Conservation (phyloP, 2,888 invertebrate species). For the Cyclophora albipunctata region DNA sequence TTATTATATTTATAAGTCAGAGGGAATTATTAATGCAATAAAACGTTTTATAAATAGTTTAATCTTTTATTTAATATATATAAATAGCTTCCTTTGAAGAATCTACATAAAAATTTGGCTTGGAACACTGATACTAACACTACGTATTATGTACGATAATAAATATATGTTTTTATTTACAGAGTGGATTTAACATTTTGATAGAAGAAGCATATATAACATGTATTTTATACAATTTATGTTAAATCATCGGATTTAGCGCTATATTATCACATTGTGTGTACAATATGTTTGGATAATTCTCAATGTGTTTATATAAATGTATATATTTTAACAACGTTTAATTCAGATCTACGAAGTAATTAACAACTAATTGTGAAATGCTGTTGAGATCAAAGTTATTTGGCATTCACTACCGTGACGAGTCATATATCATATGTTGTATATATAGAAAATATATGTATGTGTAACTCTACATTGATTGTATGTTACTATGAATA, state of each 20-base stretch:
- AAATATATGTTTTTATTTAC: slow-evolving; percentile 2
- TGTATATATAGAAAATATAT: too few relatives aligned
- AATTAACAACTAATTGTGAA: slow-evolving; percentile 1
- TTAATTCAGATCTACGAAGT: neutral
- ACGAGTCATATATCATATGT: neutral
- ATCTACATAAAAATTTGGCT: slow-evolving; percentile 6
- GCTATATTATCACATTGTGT: too few relatives aligned
- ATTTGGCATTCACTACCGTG: slow-evolving; percentile 14
- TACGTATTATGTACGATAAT: neutral
- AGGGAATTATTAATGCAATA: too few relatives aligned
- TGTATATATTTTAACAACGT: too few relatives aligned
- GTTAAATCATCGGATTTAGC: too few relatives aligned
- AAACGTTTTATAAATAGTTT: neutral
- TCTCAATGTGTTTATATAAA: too few relatives aligned
- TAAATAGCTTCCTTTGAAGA: neutral
- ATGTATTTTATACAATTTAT: too few relatives aligned
- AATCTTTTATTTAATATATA: neutral
- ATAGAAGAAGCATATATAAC: too few relatives aligned
- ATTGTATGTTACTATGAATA: too few relatives aligned
- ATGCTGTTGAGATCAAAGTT: slow-evolving; percentile 21
- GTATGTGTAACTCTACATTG: too few relatives aligned
- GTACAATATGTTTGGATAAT: too few relatives aligned
- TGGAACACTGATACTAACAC: slow-evolving; percentile 5
- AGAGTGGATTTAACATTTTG: slow-evolving; percentile 6
- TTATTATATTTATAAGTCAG: slow-evolving; percentile 4